These are phyloP conservation scores for Ptychoptera albimana DNA, from an alignment of 2,888 invertebrate genomes.

Conservation along the genomic window DNA sequence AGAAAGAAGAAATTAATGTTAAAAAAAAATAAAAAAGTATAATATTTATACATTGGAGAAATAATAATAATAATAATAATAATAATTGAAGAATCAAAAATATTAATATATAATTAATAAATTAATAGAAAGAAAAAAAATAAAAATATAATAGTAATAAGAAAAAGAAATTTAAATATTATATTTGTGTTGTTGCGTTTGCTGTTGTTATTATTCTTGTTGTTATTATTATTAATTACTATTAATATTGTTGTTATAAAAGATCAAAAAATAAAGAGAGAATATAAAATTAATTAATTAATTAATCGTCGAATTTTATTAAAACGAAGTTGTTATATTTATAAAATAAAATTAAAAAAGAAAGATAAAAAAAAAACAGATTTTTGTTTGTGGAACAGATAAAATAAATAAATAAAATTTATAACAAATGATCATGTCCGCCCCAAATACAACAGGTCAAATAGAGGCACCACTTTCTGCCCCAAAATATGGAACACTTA, in stretches of 20 bases:
- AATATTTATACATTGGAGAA: background rate
- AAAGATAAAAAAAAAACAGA: background rate
- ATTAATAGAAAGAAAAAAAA: too few species aligned
- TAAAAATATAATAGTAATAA: background rate
- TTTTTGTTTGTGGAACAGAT: background rate
- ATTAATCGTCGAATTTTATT: conserved; percentile 1
- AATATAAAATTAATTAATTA: background rate
- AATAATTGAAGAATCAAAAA: background rate
- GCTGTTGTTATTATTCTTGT: too few species aligned
- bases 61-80: background rate
- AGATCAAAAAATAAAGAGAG: background rate
- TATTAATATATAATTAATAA: background rate
- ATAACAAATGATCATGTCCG: conserved; percentile 10
- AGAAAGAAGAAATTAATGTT: too few species aligned
- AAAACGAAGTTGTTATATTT: conserved; percentile 1
- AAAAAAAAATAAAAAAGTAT: background rate
- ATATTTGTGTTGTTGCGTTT: too few species aligned
- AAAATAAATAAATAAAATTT: background rate
- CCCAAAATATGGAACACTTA: conserved; percentile 62
- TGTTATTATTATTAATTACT: too few species aligned
- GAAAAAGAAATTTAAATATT: too few species aligned
- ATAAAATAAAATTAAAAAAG: background rate
- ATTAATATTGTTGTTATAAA: too few species aligned
- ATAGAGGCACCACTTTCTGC: conserved; percentile 31
- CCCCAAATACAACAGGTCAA: conserved; percentile 14